Conservation (phyloP, 2,113 vertebrate species). For the Ceyx cyanopectus region DNA sequence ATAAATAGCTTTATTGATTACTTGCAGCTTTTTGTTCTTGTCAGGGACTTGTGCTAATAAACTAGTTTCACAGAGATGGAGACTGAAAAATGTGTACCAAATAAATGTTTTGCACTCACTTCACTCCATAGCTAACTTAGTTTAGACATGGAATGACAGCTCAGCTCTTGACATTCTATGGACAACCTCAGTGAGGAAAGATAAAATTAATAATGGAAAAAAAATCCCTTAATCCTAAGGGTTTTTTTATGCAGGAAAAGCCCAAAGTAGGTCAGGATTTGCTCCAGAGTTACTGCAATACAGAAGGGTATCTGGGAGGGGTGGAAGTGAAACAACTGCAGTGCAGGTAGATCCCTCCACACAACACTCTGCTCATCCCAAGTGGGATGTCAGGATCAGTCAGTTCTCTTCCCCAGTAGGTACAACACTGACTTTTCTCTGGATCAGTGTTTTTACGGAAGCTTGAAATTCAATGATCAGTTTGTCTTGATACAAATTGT, state of each 20-base stretch:
- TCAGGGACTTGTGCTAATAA: not conserved
- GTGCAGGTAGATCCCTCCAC: accelerated
- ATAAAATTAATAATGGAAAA: not conserved
- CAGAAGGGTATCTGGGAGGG: not conserved
- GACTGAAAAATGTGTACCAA: not conserved
- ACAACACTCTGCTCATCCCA: not conserved
- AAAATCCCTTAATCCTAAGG: not conserved
- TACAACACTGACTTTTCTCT: not conserved
- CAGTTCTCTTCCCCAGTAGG: not conserved
- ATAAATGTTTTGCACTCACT: not conserved
- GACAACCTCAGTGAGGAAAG: not conserved
- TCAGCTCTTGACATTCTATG: not conserved
- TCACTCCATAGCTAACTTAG: not conserved
- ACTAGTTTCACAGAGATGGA: not conserved
- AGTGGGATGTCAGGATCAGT: not conserved
- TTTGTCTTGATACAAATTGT: not conserved
- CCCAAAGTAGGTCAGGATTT: not conserved
- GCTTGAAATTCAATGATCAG: not conserved
- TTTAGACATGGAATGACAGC: not conserved
- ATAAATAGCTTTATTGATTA: not conserved
- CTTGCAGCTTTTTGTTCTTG: not conserved
- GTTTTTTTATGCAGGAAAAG: not conserved
- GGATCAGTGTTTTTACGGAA: not conserved
- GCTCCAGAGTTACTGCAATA: not conserved
- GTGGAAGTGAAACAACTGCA: not conserved